A percentile compares a stretch with the other conserved stretches of the same genome.
phyloP scores from a whole-genome alignment of 35 echinoderm and acorn worm genomes.

The Nesometra sesokonis region DNA sequence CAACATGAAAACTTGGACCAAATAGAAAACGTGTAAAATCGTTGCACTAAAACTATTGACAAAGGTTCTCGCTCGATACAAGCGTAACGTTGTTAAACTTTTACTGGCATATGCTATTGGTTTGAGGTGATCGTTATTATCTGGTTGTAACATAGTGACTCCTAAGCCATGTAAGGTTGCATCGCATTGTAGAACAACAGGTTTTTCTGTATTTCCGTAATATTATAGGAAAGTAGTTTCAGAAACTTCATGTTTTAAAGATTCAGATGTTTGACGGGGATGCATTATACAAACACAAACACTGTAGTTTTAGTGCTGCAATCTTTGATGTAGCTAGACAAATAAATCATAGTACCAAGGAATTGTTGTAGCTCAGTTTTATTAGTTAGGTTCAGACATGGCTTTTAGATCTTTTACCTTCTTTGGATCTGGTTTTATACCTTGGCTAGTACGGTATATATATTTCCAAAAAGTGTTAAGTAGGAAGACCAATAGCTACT shows the following conservation, averaged over 20 bases:
- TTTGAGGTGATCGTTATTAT: neutral
- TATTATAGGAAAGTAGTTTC: neutral
- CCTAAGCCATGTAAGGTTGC: constrained; percentile 21
- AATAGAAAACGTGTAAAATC: constrained; percentile 33
- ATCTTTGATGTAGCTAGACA: neutral
- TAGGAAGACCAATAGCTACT: neutral
- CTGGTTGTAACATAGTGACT: constrained; percentile 15
- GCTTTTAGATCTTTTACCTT: no score
- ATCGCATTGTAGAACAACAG: constrained; percentile 17
- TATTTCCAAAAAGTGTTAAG: no score
- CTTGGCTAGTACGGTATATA: no score
- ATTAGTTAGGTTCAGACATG: neutral
- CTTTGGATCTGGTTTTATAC: constrained; percentile 10
- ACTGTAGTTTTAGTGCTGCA: no score
- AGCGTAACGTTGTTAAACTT: constrained; percentile 16
- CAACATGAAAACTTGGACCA: constrained; percentile 24
- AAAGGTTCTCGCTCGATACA: constrained; percentile 24
- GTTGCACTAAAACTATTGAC: constrained; percentile 20
- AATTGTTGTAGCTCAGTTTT: constrained; percentile 13
- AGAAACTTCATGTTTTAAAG: constrained; percentile 5
- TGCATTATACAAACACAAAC: neutral
- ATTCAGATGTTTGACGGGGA: neutral
- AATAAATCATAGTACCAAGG: constrained; percentile 14
- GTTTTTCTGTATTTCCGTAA: neutral
- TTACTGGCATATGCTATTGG: constrained; percentile 7